phyloP scores from a whole-genome alignment of 2,113 vertebrate genomes.

The Leptobrachium ailaonicum region DNA sequence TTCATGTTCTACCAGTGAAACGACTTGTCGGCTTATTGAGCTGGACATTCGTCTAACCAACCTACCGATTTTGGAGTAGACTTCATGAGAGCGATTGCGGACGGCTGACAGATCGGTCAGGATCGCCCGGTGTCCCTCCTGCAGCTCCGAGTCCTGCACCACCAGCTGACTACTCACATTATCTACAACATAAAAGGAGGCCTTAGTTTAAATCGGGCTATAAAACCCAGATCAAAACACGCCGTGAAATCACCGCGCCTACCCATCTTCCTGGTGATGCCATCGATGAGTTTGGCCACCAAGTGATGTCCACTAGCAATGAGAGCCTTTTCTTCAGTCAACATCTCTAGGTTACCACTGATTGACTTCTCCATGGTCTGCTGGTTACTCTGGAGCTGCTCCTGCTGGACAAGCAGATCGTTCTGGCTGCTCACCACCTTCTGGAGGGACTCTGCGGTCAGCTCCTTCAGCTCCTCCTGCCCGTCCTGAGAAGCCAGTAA shows the following conservation, averaged over 20 bases:
- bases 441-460: slow-evolving; percentile 62
- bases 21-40: too few relatives aligned
- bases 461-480: slow-evolving; percentile 68
- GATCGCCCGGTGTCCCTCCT: slow-evolving; percentile 61
- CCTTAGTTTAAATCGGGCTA: background rate
- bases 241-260: background rate
- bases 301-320: slow-evolving; percentile 63
- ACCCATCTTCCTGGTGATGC: slow-evolving; percentile 73
- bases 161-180: slow-evolving; percentile 65
- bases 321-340: slow-evolving; percentile 69
- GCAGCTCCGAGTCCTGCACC: slow-evolving; percentile 62
- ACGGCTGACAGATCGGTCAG: slow-evolving; percentile 61
- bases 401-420: slow-evolving; percentile 69
- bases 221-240: too few relatives aligned
- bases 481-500: slow-evolving; percentile 63
- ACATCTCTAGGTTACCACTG: slow-evolving; percentile 62
- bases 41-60: too few relatives aligned
- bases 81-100: slow-evolving; percentile 61
- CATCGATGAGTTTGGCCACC: slow-evolving; percentile 69
- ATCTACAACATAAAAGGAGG: slow-evolving; percentile 56
- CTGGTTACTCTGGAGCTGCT: slow-evolving; percentile 67
- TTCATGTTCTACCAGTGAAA: too few relatives aligned
- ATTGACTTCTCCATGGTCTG: slow-evolving; percentile 64
- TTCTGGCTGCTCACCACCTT: slow-evolving; percentile 70
- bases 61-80: slow-evolving; percentile 71